These are phyloP conservation scores for Drosophila gunungcola DNA, from an alignment of 1,140 invertebrate genomes.

Conservation along the genomic window DNA sequence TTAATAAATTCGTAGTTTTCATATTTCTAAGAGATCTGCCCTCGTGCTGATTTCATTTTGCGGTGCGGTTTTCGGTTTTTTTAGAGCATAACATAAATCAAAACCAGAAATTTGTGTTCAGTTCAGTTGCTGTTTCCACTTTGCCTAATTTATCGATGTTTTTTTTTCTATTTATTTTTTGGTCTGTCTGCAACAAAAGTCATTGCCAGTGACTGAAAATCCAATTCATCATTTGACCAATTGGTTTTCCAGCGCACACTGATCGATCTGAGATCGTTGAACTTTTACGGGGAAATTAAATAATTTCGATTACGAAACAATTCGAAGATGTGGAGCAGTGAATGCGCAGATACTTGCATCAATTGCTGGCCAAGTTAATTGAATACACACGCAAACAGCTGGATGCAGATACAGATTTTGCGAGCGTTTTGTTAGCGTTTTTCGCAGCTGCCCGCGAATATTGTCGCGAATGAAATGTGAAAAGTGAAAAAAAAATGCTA, in stretches of 20 bases:
- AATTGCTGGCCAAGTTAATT: conserved; percentile 50
- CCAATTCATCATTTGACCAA: conserved; percentile 43
- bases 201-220: conserved; percentile 35
- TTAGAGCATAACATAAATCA: conserved; percentile 60
- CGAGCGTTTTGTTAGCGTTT: conserved; percentile 27
- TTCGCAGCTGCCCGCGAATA: conserved; percentile 50
- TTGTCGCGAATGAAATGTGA: conserved; percentile 9
- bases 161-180: conserved; percentile 10
- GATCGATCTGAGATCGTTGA: conserved; percentile 36
- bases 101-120: conserved; percentile 48
- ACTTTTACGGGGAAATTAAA: conserved; percentile 27
- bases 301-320: conserved; percentile 38
- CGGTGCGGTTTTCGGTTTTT: conserved; percentile 17
- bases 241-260: conserved; percentile 22
- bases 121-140: conserved; percentile 23
- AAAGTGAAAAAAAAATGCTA: conserved; percentile 7
- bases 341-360: conserved; percentile 38
- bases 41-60: conserved; percentile 50
- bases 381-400: conserved; percentile 40
- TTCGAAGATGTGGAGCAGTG: conserved; percentile 20
- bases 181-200: conserved; percentile 12
- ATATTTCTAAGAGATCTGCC: conserved; percentile 42
- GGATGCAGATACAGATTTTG: conserved; percentile 2
- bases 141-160: conserved; percentile 25
- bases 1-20: conserved; percentile 29